Conservation (phyloP, 2,113 vertebrate species). For the Chloropsis cyanopogon region DNA sequence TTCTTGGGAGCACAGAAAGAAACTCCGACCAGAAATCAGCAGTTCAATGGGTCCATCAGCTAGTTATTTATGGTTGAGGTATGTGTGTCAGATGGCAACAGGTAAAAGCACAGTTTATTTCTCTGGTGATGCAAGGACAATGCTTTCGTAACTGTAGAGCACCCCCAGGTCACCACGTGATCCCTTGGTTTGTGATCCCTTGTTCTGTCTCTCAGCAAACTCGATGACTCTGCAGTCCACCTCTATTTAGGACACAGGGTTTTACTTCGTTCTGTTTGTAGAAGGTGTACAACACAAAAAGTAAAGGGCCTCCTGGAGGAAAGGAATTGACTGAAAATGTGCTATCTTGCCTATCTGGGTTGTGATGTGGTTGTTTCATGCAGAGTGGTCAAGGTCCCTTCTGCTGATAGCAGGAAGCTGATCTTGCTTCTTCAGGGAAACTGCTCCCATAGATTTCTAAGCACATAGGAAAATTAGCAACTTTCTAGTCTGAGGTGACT, state of each 20-base stretch:
- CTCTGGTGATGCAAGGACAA: not conserved
- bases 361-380: not conserved
- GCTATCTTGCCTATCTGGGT: not conserved
- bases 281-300: not conserved
- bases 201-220: not conserved
- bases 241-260: not conserved
- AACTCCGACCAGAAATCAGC: not conserved
- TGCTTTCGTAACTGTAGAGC: not conserved
- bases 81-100: not conserved
- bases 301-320: not conserved
- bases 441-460: not conserved
- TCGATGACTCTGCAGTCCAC: not conserved
- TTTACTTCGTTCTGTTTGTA: not conserved
- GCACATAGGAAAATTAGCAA: not conserved
- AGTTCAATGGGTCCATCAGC: not conserved
- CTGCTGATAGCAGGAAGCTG: not conserved
- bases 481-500: not conserved
- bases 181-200: not conserved
- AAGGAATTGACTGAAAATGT: not conserved
- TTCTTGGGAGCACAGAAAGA: not conserved
- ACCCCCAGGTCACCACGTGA: not conserved
- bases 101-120: not conserved
- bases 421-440: not conserved
- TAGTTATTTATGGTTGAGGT: not conserved
- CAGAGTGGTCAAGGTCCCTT: constrained; percentile 3